A percentile compares a stretch with the other conserved stretches of the same genome.
These are phyloP conservation scores for Silurus glanis DNA, from an alignment of 2,113 vertebrate genomes.

Conservation along the genomic window DNA sequence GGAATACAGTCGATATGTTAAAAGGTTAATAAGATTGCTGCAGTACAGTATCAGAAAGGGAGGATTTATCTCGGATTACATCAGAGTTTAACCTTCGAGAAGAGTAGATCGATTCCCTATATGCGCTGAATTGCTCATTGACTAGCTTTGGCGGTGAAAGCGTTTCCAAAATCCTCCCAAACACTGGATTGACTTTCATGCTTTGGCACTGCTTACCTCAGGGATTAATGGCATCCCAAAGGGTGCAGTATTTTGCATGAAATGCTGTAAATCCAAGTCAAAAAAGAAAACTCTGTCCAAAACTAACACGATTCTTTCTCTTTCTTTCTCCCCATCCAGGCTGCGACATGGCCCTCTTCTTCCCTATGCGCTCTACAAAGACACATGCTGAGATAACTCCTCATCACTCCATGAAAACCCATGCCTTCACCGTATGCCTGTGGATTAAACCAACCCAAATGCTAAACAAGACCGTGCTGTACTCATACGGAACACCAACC, in stretches of 20 bases:
- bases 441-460: slow-evolving; percentile 85
- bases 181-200: not conserved
- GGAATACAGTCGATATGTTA: slow-evolving; percentile 28
- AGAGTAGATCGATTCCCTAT: not conserved
- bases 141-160: not conserved
- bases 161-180: not conserved
- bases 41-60: not conserved
- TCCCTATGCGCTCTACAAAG: slow-evolving; percentile 90
- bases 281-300: not conserved
- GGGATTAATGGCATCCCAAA: not conserved
- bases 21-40: slow-evolving; percentile 6
- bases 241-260: not conserved
- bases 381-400: slow-evolving; percentile 83
- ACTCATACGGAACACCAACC: slow-evolving; percentile 86
- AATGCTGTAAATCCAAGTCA: not conserved
- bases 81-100: slow-evolving; percentile 5
- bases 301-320: not conserved
- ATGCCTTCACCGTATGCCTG: slow-evolving; percentile 82
- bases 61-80: slow-evolving; percentile 14
- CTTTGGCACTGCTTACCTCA: not conserved
- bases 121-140: not conserved
- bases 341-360: slow-evolving; percentile 86
- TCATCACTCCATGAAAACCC: slow-evolving; percentile 66
- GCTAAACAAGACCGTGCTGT: slow-evolving; percentile 85
- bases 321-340: slow-evolving; percentile 67